Evolutionary conservation across 1,140 invertebrate species (phyloP).

Genomic region (Zaprionus tsacasi): DNA sequence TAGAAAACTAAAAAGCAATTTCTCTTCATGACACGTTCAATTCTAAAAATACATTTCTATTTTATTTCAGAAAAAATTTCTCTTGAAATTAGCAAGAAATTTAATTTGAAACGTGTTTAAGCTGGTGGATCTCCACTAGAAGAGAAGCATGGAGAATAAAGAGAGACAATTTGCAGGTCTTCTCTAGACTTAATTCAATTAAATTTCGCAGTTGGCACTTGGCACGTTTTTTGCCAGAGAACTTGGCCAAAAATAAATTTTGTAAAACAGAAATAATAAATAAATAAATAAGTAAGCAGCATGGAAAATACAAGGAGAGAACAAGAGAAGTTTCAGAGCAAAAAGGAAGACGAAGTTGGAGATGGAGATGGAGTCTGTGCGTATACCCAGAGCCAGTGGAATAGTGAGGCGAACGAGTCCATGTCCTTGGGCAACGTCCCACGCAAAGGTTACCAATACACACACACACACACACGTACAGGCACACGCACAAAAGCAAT

Average conservation of each 20-base stretch:
- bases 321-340: slow-evolving; percentile 10
- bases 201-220: slow-evolving; percentile 35
- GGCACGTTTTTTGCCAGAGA: slow-evolving; percentile 29
- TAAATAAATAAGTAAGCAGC: slow-evolving; percentile 49
- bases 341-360: slow-evolving; percentile 11
- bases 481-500: slow-evolving; percentile 62
- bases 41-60: no score
- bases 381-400: slow-evolving; percentile 12
- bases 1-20: no score
- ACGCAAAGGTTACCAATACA: slow-evolving; percentile 77
- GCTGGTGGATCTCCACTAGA: background rate
- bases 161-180: slow-evolving; percentile 9
- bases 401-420: slow-evolving; percentile 68
- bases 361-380: background rate
- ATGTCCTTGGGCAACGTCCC: slow-evolving; percentile 84
- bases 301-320: slow-evolving; percentile 37
- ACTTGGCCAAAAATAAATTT: slow-evolving; percentile 64
- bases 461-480: slow-evolving; percentile 39
- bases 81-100: background rate
- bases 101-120: background rate
- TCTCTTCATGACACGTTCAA: no score
- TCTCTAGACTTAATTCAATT: slow-evolving; percentile 36
- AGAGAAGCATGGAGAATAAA: background rate
- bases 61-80: no score
- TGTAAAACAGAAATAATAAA: slow-evolving; percentile 68